Evolutionary conservation across 2,113 vertebrate species (phyloP).

Genomic region (Sinocyclocheilus anophthalmus): DNA sequence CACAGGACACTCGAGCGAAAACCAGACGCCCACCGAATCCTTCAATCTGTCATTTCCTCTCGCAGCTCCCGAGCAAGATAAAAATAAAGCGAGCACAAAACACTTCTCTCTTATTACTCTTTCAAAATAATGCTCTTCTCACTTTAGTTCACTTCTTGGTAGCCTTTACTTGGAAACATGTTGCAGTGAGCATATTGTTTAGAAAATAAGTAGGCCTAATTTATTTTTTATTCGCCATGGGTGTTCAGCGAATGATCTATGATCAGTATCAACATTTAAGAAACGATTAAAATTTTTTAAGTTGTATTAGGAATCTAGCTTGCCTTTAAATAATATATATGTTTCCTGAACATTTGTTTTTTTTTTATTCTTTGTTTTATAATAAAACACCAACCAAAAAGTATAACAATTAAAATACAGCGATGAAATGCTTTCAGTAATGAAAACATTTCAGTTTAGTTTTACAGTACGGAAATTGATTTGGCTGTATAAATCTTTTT

Average conservation of each 20-base stretch:
- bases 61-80: conserved; percentile 66
- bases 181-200: conserved; percentile 30
- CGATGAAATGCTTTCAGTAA: too few species aligned
- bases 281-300: background rate
- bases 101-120: conserved; percentile 51
- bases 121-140: conserved; percentile 56
- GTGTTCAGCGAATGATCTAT: conserved; percentile 56
- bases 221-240: conserved; percentile 67
- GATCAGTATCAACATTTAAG: background rate
- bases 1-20: conserved; percentile 66
- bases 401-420: too few species aligned
- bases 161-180: conserved; percentile 22
- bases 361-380: background rate
- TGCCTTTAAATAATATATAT: background rate
- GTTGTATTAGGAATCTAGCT: background rate
- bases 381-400: too few species aligned
- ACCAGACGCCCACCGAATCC: conserved; percentile 69
- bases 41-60: conserved; percentile 72
- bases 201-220: conserved; percentile 43
- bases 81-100: conserved; percentile 68
- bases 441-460: background rate
- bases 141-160: conserved; percentile 18
- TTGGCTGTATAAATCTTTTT: background rate
- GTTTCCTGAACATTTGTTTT: background rate
- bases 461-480: background rate